Evolutionary conservation across 2,113 vertebrate genomes (phyloP).

Genomic region (Saguinus midas): DNA sequence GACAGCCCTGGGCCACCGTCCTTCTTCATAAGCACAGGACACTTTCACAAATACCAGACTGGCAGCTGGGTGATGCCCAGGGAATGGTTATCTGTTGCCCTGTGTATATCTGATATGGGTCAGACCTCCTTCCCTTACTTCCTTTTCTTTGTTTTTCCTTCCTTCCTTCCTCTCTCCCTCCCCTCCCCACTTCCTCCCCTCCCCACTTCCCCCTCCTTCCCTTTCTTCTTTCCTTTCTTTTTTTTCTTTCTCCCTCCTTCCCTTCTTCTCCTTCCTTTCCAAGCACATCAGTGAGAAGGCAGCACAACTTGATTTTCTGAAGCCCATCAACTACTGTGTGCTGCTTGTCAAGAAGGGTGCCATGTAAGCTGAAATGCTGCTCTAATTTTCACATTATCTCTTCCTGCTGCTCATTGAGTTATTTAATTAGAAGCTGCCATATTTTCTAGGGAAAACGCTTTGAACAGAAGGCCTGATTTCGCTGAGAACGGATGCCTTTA

Average conservation of each 20-base stretch:
- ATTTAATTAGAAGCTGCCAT: constrained; percentile 79
- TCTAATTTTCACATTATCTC: constrained; percentile 75
- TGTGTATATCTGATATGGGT: background rate
- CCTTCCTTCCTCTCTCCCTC: accelerated
- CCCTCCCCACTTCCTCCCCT: accelerated
- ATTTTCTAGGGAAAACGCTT: constrained; percentile 78
- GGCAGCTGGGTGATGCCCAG: background rate
- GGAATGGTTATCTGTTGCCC: background rate
- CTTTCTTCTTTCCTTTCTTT: background rate
- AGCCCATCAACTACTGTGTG: constrained; percentile 62
- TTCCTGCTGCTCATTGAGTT: constrained; percentile 75
- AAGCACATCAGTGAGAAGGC: constrained; percentile 37
- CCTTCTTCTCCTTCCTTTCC: background rate
- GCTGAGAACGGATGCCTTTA: constrained; percentile 66
- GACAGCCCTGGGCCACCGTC: background rate
- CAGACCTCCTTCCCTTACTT: background rate
- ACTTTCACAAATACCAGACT: background rate
- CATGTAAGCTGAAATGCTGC: constrained; percentile 66
- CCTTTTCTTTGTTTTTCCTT: background rate
- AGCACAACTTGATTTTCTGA: constrained; percentile 73
- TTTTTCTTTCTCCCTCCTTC: too few species aligned
- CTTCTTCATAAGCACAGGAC: background rate
- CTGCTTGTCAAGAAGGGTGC: constrained; percentile 73
- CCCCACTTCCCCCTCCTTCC: background rate
- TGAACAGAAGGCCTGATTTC: constrained; percentile 74